phyloP scores from a whole-genome alignment of 2,113 vertebrate genomes.

The Bubo scandiacus region DNA sequence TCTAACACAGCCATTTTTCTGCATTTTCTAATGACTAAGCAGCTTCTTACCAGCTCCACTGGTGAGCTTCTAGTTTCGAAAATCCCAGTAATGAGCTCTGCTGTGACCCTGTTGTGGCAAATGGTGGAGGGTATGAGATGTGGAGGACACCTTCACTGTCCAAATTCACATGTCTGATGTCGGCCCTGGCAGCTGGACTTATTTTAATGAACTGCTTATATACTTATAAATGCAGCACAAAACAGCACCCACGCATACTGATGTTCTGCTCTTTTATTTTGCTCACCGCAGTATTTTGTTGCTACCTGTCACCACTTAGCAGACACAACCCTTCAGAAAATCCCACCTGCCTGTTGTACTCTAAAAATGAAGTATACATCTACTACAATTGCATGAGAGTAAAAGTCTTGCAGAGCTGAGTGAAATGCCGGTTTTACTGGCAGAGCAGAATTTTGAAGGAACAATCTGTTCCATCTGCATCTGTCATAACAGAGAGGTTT shows the following conservation, averaged over 20 bases:
- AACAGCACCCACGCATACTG: neutral
- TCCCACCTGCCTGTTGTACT: neutral
- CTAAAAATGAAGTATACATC: neutral
- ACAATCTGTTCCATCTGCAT: conserved; percentile 35
- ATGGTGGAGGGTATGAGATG: neutral
- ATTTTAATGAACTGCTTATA: neutral
- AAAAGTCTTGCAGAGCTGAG: neutral
- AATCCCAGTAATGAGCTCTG: neutral
- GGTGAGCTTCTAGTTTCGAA: neutral
- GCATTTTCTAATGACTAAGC: neutral
- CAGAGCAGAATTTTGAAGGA: neutral
- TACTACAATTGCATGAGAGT: neutral
- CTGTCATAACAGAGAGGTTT: neutral
- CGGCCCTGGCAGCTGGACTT: neutral
- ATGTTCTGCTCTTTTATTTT: neutral
- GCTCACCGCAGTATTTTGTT: neutral
- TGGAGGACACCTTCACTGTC: neutral
- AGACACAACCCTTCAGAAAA: neutral
- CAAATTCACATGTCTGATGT: neutral
- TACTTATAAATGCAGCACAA: neutral
- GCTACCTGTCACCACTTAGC: neutral
- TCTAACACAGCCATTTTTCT: neutral
- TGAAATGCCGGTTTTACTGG: neutral
- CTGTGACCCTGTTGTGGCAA: neutral
- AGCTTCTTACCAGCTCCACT: neutral